Percentiles rank a stretch among this genome's conserved stretches.
phyloP scores from a whole-genome alignment of 1,140 invertebrate genomes.

The Drosophila pseudoananassae region DNA sequence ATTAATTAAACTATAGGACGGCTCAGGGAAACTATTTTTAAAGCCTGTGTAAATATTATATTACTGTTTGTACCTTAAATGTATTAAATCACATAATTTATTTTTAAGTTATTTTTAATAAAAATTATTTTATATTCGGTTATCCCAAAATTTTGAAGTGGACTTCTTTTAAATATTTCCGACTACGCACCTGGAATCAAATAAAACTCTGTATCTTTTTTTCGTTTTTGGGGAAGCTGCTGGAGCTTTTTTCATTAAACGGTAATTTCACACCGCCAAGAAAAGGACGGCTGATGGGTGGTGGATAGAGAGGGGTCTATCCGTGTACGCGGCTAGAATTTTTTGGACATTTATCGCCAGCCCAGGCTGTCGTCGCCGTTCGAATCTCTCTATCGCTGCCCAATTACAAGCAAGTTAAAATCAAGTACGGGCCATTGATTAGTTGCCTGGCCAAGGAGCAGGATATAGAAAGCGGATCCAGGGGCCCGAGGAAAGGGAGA shows the following conservation, averaged over 20 bases:
- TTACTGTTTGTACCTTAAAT: no score
- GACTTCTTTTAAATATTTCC: background rate
- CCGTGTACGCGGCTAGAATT: constrained; percentile 69
- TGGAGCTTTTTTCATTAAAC: constrained; percentile 73
- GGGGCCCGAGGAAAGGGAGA: constrained; percentile 1
- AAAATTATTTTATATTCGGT: background rate
- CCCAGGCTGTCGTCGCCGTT: constrained; percentile 49
- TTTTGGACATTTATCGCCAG: constrained; percentile 73
- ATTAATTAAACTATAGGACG: background rate
- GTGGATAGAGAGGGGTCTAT: background rate
- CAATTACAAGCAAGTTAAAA: constrained; percentile 82
- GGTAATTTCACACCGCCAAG: constrained; percentile 71
- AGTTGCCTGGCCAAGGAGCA: constrained; percentile 43
- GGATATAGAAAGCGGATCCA: background rate
- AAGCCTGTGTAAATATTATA: no score
- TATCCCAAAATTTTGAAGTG: background rate
- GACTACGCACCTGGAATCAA: constrained; percentile 31
- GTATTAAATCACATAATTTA: no score
- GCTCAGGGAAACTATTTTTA: no score
- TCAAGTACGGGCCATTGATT: constrained; percentile 79
- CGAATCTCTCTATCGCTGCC: constrained; percentile 64
- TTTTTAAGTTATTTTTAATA: no score
- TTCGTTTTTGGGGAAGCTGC: constrained; percentile 25
- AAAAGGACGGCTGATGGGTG: constrained; percentile 7
- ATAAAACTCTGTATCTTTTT: constrained; percentile 28